Conservation (phyloP, 2,888 invertebrate species). For the Drosophila sordidula region DNA sequence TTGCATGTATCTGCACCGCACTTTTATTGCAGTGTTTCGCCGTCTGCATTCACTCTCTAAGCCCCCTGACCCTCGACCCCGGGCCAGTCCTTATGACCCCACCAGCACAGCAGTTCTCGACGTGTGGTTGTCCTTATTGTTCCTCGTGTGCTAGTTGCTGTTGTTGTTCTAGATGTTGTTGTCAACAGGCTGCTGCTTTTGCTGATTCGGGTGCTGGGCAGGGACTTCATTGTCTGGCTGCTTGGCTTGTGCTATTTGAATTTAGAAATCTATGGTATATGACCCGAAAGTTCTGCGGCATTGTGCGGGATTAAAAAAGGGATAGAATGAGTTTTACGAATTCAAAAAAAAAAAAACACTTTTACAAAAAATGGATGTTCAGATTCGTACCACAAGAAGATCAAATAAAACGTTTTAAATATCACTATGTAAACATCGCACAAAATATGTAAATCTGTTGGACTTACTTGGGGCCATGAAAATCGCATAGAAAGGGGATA, state of each 20-base stretch:
- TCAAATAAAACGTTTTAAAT: too few species aligned
- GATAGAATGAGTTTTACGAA: slow-evolving; percentile 1
- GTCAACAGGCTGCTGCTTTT: slow-evolving; percentile 67
- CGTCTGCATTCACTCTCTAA: slow-evolving; percentile 40
- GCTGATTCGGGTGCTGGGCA: slow-evolving; percentile 60
- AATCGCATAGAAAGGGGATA: background rate
- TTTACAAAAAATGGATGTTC: too few species aligned
- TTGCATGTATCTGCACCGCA: slow-evolving; percentile 45
- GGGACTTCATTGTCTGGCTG: slow-evolving; percentile 70
- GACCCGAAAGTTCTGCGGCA: slow-evolving; percentile 43
- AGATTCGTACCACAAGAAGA: too few species aligned
- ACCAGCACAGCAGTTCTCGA: slow-evolving; percentile 50
- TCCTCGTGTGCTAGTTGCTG: slow-evolving; percentile 46
- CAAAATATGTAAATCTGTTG: too few species aligned
- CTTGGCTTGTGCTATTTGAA: slow-evolving; percentile 49
- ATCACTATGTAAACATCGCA: too few species aligned
- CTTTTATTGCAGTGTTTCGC: slow-evolving; percentile 76
- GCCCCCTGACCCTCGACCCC: slow-evolving; percentile 30
- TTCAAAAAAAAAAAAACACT: too few species aligned
- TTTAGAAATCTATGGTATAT: slow-evolving; percentile 55
- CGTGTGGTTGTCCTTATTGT: slow-evolving; percentile 66
- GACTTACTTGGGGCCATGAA: too few species aligned
- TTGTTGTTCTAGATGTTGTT: slow-evolving; percentile 44
- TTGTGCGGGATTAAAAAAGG: slow-evolving; percentile 32
- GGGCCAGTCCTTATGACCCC: slow-evolving; percentile 45